Conservation (phyloP, 2,888 invertebrate species). For the Stenolophus ochropezus region DNA sequence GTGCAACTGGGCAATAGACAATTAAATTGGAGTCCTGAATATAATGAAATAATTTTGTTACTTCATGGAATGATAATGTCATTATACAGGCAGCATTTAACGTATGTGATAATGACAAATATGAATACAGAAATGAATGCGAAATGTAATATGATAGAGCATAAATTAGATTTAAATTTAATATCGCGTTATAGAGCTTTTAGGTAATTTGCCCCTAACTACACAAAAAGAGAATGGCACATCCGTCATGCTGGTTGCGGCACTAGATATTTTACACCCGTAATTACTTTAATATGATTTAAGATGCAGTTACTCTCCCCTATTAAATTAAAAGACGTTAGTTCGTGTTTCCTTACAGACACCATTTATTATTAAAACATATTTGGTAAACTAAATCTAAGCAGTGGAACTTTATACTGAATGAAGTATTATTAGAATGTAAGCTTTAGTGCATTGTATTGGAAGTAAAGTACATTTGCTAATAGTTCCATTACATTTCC, state of each 20-base stretch:
- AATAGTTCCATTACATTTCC: conserved; percentile 27
- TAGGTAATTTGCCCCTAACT: conserved; percentile 6
- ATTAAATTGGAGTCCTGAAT: too few species aligned
- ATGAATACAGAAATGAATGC: background rate
- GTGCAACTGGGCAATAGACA: too few species aligned
- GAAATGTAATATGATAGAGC: background rate
- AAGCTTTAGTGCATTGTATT: background rate
- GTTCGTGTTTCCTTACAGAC: background rate
- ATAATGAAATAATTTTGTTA: too few species aligned
- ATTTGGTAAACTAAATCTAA: background rate
- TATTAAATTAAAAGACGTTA: background rate
- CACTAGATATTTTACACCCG: background rate
- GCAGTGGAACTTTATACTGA: background rate
- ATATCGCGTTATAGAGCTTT: background rate
- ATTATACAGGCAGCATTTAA: too few species aligned
- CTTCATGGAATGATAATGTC: too few species aligned
- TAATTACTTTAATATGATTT: background rate
- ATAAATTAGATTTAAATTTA: background rate
- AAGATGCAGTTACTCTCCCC: background rate
- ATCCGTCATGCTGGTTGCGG: conserved; percentile 13
- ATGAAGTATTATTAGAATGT: background rate
- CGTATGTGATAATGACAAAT: background rate
- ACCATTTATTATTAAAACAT: background rate
- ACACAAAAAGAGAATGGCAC: background rate
- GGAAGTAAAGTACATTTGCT: conserved; percentile 5